Evolutionary conservation across 2,113 vertebrate genomes (phyloP), one percentile per base, ranked within the genome.

Genomic region (Ochotona curzoniae): DNA sequence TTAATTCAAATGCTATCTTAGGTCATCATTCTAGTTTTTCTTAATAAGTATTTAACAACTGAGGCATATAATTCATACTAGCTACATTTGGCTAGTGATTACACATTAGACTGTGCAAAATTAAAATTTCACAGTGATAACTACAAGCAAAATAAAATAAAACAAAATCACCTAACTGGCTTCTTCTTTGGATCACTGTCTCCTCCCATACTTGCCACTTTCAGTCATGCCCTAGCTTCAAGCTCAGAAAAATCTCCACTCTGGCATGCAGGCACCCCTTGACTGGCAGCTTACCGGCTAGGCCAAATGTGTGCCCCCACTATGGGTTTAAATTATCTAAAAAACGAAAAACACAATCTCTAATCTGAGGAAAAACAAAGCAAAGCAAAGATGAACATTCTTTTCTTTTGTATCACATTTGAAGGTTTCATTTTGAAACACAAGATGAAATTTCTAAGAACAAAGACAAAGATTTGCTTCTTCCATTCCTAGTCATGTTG

Each of bases 361-460:
- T 61, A 47, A 90, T 44, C 6, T 81, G 7, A 82, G 67, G 61
- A 87, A 67, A 78, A 38, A 74, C 28, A 57, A 57, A 57, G 13
- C 18, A 57, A 57, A 57, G 54, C 54, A 57, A 18, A 57, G 54
- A 14, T 57, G 54, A 57, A 57, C 15, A 57, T 57, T 57, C 8
- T 47, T 92, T 35, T 7, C 47, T 87, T 5, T 79, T 92, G 73
- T 25, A 61, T 54, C 35, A 80, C 78, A 88, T 79, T 90, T 93
- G 32, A 82, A 89, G 57, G 85, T 90, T 60, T 47, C 21, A 89
- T 57, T 94, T 95, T 67, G 86, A 93, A 84, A 81, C 5, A 57
- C n/a, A 84, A 60, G 4, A 38, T 28, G 38, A 89, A 38, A 71
- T 61, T 30, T 96, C 4, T 74, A 83, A 88, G 5, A 76, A 30